A percentile compares a stretch with the other conserved stretches of the same genome.
These are phyloP conservation scores for Thymelicus acteon DNA, from an alignment of 2,888 invertebrate species.

Conservation along the genomic window DNA sequence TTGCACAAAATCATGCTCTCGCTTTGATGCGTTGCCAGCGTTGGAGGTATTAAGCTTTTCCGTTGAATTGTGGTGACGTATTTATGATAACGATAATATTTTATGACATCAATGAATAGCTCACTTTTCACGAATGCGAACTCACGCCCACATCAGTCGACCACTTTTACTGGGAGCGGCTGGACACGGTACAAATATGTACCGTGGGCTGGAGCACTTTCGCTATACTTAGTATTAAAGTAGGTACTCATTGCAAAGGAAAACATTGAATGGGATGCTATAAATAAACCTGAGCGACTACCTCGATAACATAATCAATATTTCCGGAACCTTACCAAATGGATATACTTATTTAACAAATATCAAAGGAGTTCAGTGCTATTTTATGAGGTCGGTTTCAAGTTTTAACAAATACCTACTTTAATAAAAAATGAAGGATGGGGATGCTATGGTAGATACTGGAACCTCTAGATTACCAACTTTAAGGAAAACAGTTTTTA, in stretches of 20 bases:
- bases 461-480: too few relatives aligned
- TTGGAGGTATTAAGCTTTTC: conserved; percentile 22
- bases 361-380: too few relatives aligned
- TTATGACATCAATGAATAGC: conserved; percentile 29
- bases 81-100: conserved; percentile 34
- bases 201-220: conserved; percentile 3
- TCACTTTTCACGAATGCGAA: conserved; percentile 19
- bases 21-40: conserved; percentile 32
- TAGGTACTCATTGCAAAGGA: neutral
- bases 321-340: neutral
- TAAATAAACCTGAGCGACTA: neutral
- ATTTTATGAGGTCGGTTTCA: too few relatives aligned
- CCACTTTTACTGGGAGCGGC: conserved; percentile 14
- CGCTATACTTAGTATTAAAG: neutral
- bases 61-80: conserved; percentile 26
- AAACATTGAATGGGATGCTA: neutral
- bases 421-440: too few relatives aligned
- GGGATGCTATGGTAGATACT: too few relatives aligned
- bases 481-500: too few relatives aligned
- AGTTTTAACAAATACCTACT: too few relatives aligned
- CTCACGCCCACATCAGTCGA: conserved; percentile 23
- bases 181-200: too few relatives aligned
- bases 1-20: conserved; percentile 60
- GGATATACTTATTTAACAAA: too few relatives aligned
- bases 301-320: neutral